These are phyloP conservation scores for Drosophila rhopaloa DNA, from an alignment of 1,140 invertebrate genomes.

Conservation along the genomic window DNA sequence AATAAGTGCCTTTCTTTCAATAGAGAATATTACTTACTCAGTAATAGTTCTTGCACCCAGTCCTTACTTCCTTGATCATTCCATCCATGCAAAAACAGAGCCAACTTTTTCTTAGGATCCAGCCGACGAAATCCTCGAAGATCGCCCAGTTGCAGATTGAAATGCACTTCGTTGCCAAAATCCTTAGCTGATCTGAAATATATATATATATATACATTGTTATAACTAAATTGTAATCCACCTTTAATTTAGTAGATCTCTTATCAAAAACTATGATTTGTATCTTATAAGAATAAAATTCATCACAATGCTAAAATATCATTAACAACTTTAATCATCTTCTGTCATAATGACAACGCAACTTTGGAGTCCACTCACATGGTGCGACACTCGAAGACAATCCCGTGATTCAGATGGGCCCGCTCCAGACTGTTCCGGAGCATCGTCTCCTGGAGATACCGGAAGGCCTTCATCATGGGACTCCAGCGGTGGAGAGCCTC, in stretches of 20 bases:
- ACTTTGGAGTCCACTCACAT: conserved; percentile 52
- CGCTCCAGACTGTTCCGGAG: conserved; percentile 71
- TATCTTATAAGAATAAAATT: too few relatives aligned
- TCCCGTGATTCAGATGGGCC: conserved; percentile 73
- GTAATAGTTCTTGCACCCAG: conserved; percentile 75
- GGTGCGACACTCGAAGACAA: conserved; percentile 80
- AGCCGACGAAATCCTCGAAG: conserved; percentile 68
- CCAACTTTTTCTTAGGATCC: conserved; percentile 69
- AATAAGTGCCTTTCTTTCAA: too few relatives aligned
- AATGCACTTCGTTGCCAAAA: conserved; percentile 69
- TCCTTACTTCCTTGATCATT: conserved; percentile 79
- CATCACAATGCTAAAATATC: too few relatives aligned
- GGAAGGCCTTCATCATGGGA: conserved; percentile 63
- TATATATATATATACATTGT: too few relatives aligned
- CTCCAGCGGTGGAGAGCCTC: conserved; percentile 61
- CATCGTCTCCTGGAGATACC: conserved; percentile 74
- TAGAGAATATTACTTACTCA: conserved; percentile 42
- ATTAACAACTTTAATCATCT: too few relatives aligned
- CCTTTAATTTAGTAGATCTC: too few relatives aligned
- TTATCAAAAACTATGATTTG: background rate
- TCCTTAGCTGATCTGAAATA: conserved; percentile 53
- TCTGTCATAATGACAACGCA: too few relatives aligned
- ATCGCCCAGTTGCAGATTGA: conserved; percentile 71
- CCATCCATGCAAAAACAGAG: conserved; percentile 81
- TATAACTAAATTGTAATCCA: too few relatives aligned